Percentiles rank a stretch among this genome's conserved stretches.
Conservation (phyloP, 2,113 vertebrate genomes). For the Varanus salvator region DNA sequence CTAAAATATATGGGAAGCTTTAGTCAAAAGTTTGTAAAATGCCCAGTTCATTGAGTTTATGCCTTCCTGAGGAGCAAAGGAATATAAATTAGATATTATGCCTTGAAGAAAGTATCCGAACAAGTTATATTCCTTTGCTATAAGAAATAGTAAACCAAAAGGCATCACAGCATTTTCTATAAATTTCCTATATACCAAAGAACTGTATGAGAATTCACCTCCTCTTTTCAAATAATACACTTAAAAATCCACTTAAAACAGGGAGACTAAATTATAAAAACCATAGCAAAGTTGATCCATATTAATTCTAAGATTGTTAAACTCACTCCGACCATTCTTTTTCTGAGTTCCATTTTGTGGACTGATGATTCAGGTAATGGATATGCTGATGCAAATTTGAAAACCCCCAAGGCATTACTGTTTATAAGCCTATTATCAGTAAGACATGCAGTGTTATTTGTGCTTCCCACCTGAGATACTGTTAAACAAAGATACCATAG, state of each 20-base stretch:
- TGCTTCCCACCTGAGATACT: neutral
- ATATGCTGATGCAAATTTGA: neutral
- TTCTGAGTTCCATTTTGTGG: neutral
- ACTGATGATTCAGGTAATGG: neutral
- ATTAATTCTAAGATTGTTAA: neutral
- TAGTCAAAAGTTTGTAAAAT: neutral
- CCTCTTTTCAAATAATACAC: neutral
- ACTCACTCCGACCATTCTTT: neutral
- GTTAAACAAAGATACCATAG: neutral
- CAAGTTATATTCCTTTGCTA: neutral
- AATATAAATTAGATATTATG: neutral
- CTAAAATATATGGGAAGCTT: neutral
- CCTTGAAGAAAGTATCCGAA: neutral
- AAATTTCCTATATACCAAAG: neutral
- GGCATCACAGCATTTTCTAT: neutral
- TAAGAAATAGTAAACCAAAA: neutral
- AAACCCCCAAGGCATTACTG: neutral
- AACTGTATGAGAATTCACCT: neutral
- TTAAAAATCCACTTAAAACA: neutral
- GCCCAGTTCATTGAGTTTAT: neutral
- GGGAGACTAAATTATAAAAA: neutral
- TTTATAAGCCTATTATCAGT: neutral
- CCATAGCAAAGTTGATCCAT: neutral
- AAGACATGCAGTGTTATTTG: neutral
- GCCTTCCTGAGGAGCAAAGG: neutral